phyloP scores from a whole-genome alignment of 1,140 invertebrate genomes.

The Adelges cooleyi region DNA sequence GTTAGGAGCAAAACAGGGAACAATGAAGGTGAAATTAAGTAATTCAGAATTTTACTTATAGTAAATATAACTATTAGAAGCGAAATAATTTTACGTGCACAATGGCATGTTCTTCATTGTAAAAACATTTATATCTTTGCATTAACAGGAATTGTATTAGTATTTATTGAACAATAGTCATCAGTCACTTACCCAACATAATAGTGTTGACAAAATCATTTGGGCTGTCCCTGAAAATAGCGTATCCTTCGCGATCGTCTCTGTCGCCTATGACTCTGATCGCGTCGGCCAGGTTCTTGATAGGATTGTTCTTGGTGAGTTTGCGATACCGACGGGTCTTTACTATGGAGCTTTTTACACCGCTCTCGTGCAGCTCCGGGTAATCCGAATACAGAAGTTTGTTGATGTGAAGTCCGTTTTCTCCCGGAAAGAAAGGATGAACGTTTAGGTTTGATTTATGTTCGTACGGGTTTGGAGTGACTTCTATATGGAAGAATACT shows the following conservation, averaged over 20 bases:
- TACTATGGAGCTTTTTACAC: no score
- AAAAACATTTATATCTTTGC: no score
- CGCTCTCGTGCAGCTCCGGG: not conserved
- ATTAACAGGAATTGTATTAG: no score
- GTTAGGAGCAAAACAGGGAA: no score
- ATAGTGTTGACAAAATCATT: not conserved
- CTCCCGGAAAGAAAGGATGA: not conserved
- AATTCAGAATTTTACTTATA: no score
- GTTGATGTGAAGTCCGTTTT: not conserved
- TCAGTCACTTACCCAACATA: conserved; percentile 7
- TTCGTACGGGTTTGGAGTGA: conserved; percentile 50
- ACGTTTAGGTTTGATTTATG: not conserved
- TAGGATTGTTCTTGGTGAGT: not conserved
- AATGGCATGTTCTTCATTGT: no score
- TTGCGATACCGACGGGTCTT: not conserved
- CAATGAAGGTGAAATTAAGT: no score
- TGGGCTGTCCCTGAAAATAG: not conserved
- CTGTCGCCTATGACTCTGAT: not conserved
- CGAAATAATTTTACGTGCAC: no score
- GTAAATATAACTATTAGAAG: no score
- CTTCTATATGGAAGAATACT: conserved; percentile 66
- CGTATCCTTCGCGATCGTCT: not conserved
- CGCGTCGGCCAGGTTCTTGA: not conserved
- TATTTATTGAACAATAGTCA: no score
- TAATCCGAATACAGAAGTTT: not conserved